Evolutionary conservation across 1,140 invertebrate genomes (phyloP).

Genomic region (Calosoma granatense): DNA sequence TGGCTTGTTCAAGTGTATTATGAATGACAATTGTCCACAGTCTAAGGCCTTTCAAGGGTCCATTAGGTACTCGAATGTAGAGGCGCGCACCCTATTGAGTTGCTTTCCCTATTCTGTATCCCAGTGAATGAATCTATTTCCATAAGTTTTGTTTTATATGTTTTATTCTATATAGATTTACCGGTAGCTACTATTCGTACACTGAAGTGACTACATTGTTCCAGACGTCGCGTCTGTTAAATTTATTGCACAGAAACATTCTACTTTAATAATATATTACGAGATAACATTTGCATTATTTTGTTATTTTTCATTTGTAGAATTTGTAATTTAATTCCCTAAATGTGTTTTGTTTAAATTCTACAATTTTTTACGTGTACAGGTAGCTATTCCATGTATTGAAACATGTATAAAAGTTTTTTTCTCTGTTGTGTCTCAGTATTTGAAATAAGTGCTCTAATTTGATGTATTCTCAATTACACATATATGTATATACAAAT

Average conservation of each 20-base stretch:
- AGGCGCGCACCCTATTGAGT: not conserved
- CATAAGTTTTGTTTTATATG: not conserved
- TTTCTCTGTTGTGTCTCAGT: too few relatives aligned
- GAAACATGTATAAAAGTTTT: too few relatives aligned
- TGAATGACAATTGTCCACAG: not conserved
- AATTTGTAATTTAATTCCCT: not conserved
- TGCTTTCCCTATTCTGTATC: not conserved
- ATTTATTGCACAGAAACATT: not conserved
- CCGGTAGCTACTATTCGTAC: not conserved
- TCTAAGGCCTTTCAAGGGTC: not conserved
- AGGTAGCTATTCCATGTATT: too few relatives aligned
- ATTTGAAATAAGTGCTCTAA: too few relatives aligned
- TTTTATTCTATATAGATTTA: not conserved
- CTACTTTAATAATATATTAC: not conserved
- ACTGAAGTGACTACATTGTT: not conserved
- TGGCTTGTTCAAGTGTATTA: not conserved
- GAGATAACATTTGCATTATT: not conserved
- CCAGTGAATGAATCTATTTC: not conserved
- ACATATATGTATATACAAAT: too few relatives aligned
- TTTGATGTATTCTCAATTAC: too few relatives aligned
- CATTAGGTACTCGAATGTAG: not conserved
- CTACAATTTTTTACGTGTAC: too few relatives aligned
- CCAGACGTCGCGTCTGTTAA: not conserved
- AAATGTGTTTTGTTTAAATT: too few relatives aligned
- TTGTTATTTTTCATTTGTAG: constrained; percentile 1